Conservation (phyloP, 2,888 invertebrate species). For the Thymelicus acteon region DNA sequence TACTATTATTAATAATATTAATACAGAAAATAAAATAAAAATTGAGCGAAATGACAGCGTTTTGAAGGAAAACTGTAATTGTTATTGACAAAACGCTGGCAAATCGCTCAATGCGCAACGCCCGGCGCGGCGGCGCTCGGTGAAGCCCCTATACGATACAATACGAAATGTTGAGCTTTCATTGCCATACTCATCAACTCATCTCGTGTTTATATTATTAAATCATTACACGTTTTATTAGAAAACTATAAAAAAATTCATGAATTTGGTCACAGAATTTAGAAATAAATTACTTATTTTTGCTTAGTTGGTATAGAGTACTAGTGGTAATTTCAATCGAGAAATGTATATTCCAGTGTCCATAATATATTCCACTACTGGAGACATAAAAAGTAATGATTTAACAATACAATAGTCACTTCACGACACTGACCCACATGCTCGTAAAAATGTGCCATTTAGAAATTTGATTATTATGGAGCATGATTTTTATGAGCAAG, state of each 20-base stretch:
- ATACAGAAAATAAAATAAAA: slow-evolving; percentile 15
- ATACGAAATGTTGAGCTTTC: slow-evolving; percentile 48
- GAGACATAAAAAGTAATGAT: no score
- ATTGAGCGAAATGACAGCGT: slow-evolving; percentile 15
- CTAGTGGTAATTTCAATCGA: no score
- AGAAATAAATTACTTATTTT: no score
- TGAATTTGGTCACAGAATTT: no score
- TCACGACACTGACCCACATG: no score
- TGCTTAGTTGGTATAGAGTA: no score
- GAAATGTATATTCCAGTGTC: no score
- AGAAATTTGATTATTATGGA: no score
- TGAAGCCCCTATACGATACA: slow-evolving; percentile 52
- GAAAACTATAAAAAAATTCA: no score
- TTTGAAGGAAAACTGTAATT: not conserved
- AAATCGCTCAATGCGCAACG: slow-evolving; percentile 21
- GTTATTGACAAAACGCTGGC: not conserved
- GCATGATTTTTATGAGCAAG: not conserved
- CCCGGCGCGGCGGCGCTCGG: slow-evolving; percentile 43
- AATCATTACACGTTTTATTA: not conserved
- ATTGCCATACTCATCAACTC: slow-evolving; percentile 40
- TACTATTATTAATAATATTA: slow-evolving; percentile 36
- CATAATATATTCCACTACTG: no score
- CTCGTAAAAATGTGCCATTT: no score
- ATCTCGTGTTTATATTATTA: slow-evolving; percentile 8
- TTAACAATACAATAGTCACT: not conserved